These are phyloP conservation scores for Drosophila recens DNA, from an alignment of 2,888 invertebrate genomes.

Conservation along the genomic window DNA sequence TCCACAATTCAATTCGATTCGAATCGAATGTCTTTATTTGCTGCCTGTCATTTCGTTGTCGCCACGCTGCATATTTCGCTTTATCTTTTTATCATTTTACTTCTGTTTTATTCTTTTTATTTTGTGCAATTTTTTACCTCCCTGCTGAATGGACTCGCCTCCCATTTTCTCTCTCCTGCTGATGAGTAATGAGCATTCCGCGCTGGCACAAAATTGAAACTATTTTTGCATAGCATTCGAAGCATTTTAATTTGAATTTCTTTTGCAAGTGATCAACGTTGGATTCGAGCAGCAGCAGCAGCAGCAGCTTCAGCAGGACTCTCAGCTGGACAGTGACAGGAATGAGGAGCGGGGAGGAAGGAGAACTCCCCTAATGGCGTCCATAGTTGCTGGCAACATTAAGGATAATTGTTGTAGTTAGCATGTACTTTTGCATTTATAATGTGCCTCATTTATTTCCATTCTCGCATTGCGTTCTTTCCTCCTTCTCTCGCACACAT, in stretches of 20 bases:
- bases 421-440: slow-evolving; percentile 81
- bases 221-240: slow-evolving; percentile 79
- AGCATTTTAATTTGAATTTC: slow-evolving; percentile 81
- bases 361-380: slow-evolving; percentile 63
- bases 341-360: background rate
- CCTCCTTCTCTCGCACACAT: slow-evolving; percentile 4
- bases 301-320: background rate
- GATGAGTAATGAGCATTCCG: slow-evolving; percentile 80
- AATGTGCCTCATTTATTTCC: slow-evolving; percentile 80
- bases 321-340: slow-evolving; percentile 1
- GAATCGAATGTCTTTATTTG: slow-evolving; percentile 51
- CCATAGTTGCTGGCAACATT: slow-evolving; percentile 76
- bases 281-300: slow-evolving; percentile 19
- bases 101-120: slow-evolving; percentile 1
- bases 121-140: slow-evolving; percentile 19
- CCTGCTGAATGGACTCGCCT: slow-evolving; percentile 7
- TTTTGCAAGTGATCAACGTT: slow-evolving; percentile 73
- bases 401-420: slow-evolving; percentile 80
- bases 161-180: background rate
- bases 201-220: slow-evolving; percentile 76
- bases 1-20: slow-evolving; percentile 37
- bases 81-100: slow-evolving; percentile 6
- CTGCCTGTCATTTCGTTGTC: slow-evolving; percentile 44
- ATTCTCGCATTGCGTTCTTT: slow-evolving; percentile 26
- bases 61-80: slow-evolving; percentile 13